These are phyloP conservation scores for Somateria mollissima DNA, from an alignment of 2,797 vertebrate genomes.

Conservation along the genomic window DNA sequence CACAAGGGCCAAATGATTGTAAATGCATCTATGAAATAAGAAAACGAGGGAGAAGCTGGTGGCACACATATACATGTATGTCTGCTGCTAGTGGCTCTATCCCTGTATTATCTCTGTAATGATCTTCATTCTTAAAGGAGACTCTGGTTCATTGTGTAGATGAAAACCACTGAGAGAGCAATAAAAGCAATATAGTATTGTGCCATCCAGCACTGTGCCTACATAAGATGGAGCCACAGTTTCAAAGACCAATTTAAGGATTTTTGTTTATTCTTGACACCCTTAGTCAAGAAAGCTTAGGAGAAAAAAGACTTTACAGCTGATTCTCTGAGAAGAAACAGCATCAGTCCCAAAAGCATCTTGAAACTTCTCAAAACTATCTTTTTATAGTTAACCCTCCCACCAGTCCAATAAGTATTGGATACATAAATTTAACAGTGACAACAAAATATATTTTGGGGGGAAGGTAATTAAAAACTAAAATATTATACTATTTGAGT, in stretches of 20 bases:
- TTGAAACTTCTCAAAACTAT: accelerated
- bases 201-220: neutral
- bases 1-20: neutral
- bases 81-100: neutral
- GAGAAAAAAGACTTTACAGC: neutral
- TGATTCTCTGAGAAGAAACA: neutral
- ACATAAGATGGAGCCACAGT: accelerated
- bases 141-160: neutral
- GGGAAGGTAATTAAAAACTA: neutral
- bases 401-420: neutral
- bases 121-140: neutral
- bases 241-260: neutral
- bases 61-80: accelerated
- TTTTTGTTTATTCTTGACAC: neutral
- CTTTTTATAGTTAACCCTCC: neutral
- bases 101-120: neutral
- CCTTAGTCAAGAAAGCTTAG: neutral
- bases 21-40: neutral
- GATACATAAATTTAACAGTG: neutral
- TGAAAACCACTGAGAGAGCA: neutral
- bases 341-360: neutral
- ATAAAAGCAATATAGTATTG: neutral
- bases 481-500: neutral
- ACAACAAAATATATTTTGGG: neutral
- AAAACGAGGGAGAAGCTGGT: neutral